Evolutionary conservation across 2,113 vertebrate genomes (phyloP), one percentile per base, ranked within the genome.

Genomic region (Phylloscopus trochiloides): DNA sequence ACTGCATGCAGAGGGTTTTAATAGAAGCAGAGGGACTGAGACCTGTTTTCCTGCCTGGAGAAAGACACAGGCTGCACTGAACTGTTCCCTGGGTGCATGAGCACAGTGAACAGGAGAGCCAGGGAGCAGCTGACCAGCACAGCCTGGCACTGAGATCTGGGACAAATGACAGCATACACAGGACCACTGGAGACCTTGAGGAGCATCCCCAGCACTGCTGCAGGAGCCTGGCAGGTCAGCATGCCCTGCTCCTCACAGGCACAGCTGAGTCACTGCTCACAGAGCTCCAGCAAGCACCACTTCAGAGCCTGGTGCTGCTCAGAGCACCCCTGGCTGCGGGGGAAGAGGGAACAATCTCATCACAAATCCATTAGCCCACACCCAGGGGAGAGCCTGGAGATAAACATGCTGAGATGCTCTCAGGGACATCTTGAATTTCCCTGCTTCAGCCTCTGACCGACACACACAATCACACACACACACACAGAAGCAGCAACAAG

Each of bases 81-180:
- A 40, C 2, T 0, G 3, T 25, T 62, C 32, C 47, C 55, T 36
- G 73, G 71, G 22, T 50, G 14, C 20, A 2, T 1, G 15, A 57
- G 7, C 16, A 4, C 29, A 29, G n/a, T 0, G 1, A 47, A 9
- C 45, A 40, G 42, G 12, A 70, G 72, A 84, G 29, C 3, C 3
- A 3, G 59, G 17, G 17, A 25, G 47, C 59, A 54, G 45, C 45
- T 52, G 75, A 19, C 14, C 12, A n/a, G 70, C 65, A 50, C 29
- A 61, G 55, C 34, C 14, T 48, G 38, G 21, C 17, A 26, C 10
- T 1, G 42, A 2, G 3, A 16, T 54, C 5, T 74, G 4, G 55
- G 63, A 50, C 28, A 36, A n/a, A n/a, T 8, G 40, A 15, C 48
- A 92, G 32, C 29, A 16, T 1, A 12, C 5, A 0, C 26, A 25